Percentiles rank a stretch among this genome's conserved stretches.
Conservation (phyloP, 1,140 invertebrate genomes). For the Steinernema khuongi region DNA sequence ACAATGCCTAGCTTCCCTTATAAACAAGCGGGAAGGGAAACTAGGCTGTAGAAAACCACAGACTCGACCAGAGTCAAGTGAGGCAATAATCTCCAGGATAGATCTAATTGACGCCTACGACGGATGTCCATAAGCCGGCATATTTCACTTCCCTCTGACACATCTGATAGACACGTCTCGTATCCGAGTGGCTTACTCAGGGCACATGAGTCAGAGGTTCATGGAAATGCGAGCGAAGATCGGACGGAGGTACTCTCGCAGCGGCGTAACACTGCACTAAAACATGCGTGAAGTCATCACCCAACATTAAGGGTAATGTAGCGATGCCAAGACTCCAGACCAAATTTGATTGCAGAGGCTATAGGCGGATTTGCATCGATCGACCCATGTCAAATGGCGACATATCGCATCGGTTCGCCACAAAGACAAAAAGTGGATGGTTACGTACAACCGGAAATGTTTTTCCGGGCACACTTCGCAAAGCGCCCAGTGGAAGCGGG, state of each 20-base stretch:
- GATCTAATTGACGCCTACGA: not conserved
- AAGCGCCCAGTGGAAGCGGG: not conserved
- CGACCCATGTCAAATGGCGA: not conserved
- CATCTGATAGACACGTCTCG: not conserved
- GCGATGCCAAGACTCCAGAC: not conserved
- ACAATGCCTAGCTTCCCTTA: not conserved
- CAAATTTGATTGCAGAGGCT: conserved; percentile 7
- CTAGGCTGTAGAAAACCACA: too few species aligned
- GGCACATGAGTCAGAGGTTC: not conserved
- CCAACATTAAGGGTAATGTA: not conserved
- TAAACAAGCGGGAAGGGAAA: too few species aligned
- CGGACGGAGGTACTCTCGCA: too few species aligned
- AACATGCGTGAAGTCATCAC: not conserved
- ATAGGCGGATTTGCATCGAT: conserved; percentile 6
- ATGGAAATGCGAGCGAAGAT: too few species aligned
- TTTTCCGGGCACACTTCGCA: not conserved
- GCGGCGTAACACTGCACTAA: too few species aligned
- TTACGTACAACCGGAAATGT: conserved; percentile 10
- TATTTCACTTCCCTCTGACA: not conserved
- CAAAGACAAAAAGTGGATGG: conserved; percentile 12
- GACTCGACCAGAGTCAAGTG: not conserved
- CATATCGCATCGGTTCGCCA: not conserved
- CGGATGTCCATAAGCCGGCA: not conserved
- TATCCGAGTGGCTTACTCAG: too few species aligned
- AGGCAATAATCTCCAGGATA: not conserved